Conservation (phyloP, 2,888 invertebrate species). For the Cheilosia soror region DNA sequence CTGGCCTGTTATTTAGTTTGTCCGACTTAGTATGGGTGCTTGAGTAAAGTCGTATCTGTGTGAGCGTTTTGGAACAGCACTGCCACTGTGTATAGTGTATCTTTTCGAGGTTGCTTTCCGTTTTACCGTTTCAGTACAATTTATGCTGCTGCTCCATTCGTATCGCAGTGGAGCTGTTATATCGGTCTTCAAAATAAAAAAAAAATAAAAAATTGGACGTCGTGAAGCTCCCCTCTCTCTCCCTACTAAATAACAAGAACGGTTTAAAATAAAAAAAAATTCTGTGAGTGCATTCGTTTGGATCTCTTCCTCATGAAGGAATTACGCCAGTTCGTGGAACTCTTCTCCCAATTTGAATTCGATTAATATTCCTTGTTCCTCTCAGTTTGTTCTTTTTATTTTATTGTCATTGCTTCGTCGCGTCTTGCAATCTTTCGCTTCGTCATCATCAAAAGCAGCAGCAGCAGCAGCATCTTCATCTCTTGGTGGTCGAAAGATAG, state of each 20-base stretch:
- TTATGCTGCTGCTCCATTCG: conserved; percentile 70
- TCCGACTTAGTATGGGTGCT: not conserved
- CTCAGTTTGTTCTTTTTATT: not conserved
- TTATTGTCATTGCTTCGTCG: conserved; percentile 33
- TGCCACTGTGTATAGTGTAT: conserved; percentile 44
- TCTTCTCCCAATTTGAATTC: conserved; percentile 67
- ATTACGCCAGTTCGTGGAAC: conserved; percentile 38
- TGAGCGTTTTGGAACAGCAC: not conserved
- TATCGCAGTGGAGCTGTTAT: conserved; percentile 50
- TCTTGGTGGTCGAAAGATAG: conserved; percentile 31
- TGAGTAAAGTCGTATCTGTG: conserved; percentile 25
- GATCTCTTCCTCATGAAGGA: conserved; percentile 52
- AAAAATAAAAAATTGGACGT: conserved; percentile 15
- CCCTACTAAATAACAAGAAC: not conserved
- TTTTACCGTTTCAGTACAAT: conserved; percentile 74
- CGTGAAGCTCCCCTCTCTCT: conserved; percentile 23
- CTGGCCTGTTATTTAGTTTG: not conserved
- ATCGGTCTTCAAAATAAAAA: conserved; percentile 8
- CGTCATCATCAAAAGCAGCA: conserved; percentile 26
- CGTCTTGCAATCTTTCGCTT: conserved; percentile 51
- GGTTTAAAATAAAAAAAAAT: conserved; percentile 14
- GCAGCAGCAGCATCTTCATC: conserved; percentile 29
- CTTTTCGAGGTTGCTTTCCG: conserved; percentile 73
- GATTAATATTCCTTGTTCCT: conserved; percentile 44
- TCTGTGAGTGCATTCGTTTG: conserved; percentile 20